Conservation (phyloP, 2,113 vertebrate species). For the Zosterops japonicus region DNA sequence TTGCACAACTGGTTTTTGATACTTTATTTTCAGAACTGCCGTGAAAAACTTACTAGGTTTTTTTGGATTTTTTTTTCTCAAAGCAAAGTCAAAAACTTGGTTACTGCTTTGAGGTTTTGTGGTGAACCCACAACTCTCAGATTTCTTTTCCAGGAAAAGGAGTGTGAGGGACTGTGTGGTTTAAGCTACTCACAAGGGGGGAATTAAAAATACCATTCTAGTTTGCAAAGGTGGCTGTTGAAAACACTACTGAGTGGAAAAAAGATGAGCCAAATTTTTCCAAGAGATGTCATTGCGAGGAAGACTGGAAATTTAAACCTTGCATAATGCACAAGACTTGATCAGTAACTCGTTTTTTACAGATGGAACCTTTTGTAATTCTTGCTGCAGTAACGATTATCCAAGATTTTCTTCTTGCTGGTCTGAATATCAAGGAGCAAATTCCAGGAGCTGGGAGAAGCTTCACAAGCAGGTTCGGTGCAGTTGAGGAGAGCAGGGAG, state of each 20-base stretch:
- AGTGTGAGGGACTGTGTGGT: fast-evolving
- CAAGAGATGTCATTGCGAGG: not conserved
- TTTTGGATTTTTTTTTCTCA: not conserved
- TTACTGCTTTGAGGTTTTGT: not conserved
- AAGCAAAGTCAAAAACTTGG: not conserved
- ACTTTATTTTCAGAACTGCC: conserved; percentile 7
- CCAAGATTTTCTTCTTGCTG: not conserved
- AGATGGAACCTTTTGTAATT: not conserved
- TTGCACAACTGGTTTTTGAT: not conserved
- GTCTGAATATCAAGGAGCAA: not conserved
- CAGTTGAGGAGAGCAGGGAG: not conserved
- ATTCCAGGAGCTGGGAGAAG: not conserved
- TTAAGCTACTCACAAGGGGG: not conserved
- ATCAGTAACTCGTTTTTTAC: not conserved
- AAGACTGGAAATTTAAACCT: not conserved
- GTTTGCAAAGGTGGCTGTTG: not conserved
- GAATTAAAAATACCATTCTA: not conserved
- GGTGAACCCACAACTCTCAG: not conserved
- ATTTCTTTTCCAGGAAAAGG: not conserved
- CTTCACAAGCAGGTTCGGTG: not conserved
- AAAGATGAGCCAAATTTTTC: not conserved
- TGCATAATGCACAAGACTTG: not conserved
- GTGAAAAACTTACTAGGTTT: not conserved
- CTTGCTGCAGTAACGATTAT: not conserved
- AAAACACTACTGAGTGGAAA: not conserved